Percentiles rank a stretch among this genome's conserved stretches.
Conservation (phyloP, 2,797 vertebrate species). For the Scleropages formosus region DNA sequence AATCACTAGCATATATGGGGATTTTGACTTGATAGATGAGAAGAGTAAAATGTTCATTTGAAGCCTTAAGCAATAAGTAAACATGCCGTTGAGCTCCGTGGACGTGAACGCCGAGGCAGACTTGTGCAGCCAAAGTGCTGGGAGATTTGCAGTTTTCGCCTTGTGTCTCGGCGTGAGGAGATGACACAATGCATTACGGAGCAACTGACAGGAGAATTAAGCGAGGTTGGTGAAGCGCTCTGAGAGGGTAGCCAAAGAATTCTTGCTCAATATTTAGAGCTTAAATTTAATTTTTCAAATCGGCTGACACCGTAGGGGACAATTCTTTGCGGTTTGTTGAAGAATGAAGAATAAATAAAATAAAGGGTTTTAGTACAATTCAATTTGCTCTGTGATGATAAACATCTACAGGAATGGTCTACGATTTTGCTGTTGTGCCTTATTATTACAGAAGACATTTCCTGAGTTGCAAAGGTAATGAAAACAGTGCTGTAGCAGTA, state of each 20-base stretch:
- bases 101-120: background rate
- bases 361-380: slow-evolving; percentile 29
- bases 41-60: background rate
- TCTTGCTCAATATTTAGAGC: slow-evolving; percentile 19
- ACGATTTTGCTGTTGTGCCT: slow-evolving; percentile 21
- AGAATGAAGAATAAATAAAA: slow-evolving; percentile 35
- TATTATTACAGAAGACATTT: slow-evolving; percentile 16
- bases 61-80: background rate
- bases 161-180: slow-evolving; percentile 6
- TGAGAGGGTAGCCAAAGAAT: background rate
- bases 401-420: slow-evolving; percentile 23
- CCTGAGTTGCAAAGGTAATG: background rate
- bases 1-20: background rate
- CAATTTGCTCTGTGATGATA: slow-evolving; percentile 31
- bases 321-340: slow-evolving; percentile 49
- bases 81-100: background rate
- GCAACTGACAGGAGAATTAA: slow-evolving; percentile 14
- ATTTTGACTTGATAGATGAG: slow-evolving; percentile 15
- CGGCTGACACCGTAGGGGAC: slow-evolving; percentile 39
- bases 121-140: too few species aligned
- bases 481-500: slow-evolving; percentile 1
- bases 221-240: background rate
- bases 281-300: slow-evolving; percentile 50
- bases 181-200: slow-evolving; percentile 13
- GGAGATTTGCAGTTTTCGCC: background rate